Conservation (phyloP, 2,888 invertebrate species). For the Agonopterix arenella region DNA sequence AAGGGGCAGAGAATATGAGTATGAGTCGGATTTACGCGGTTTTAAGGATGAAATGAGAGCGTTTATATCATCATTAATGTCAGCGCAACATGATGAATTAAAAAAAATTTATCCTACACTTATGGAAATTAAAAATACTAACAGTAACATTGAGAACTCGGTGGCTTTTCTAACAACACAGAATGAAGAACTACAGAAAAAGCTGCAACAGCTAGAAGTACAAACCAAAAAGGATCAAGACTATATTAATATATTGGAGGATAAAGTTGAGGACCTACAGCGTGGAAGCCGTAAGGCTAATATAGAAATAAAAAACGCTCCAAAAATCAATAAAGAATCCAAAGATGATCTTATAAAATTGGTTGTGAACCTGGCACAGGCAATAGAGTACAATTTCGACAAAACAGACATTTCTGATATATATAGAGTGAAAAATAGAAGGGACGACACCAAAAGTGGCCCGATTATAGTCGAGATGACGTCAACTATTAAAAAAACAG, state of each 20-base stretch:
- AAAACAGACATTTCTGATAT: slow-evolving; percentile 3
- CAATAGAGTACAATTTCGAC: slow-evolving; percentile 1
- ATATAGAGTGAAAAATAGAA: slow-evolving; percentile 2
- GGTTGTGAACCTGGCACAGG: slow-evolving; percentile 3
- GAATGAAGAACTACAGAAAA: slow-evolving; percentile 10
- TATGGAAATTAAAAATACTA: slow-evolving; percentile 2
- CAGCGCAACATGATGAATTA: neutral
- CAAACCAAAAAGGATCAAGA: slow-evolving; percentile 2
- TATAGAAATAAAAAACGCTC: slow-evolving; percentile 9
- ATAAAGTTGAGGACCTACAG: slow-evolving; percentile 8
- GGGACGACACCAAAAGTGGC: neutral
- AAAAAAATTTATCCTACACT: neutral
- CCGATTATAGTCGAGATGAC: slow-evolving; percentile 4
- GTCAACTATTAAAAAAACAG: slow-evolving; percentile 7
- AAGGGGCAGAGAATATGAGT: no score
- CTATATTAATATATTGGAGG: slow-evolving; percentile 6
- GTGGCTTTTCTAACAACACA: slow-evolving; percentile 6
- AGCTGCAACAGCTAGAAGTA: slow-evolving; percentile 4
- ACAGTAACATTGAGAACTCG: slow-evolving; percentile 6
- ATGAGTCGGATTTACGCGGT: neutral
- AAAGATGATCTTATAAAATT: slow-evolving; percentile 4
- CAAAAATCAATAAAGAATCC: slow-evolving; percentile 2
- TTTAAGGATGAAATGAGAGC: slow-evolving; percentile 1
- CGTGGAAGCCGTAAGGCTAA: slow-evolving; percentile 5
- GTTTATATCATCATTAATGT: neutral